A percentile compares a stretch with the other conserved stretches of the same genome.
Evolutionary conservation across 1,140 invertebrate genomes (phyloP).

Genomic region (Hycleus cichorii): DNA sequence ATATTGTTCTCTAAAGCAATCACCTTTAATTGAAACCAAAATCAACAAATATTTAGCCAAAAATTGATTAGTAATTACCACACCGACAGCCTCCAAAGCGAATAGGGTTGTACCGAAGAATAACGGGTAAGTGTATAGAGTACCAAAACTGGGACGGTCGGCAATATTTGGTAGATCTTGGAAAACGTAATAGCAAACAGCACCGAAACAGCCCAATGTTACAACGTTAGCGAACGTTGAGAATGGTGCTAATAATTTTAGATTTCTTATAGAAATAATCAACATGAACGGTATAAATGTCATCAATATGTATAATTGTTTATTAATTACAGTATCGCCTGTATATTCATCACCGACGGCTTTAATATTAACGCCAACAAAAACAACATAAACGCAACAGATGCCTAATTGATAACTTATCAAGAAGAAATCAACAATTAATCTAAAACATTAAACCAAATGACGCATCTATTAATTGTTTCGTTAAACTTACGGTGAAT

Average conservation of each 20-base stretch:
- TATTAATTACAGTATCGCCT: slow-evolving; percentile 27
- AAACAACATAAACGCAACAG: slow-evolving; percentile 83
- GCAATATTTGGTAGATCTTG: slow-evolving; percentile 52
- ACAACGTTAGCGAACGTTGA: slow-evolving; percentile 65
- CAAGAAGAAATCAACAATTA: slow-evolving; percentile 60
- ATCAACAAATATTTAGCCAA: not conserved
- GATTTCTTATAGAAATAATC: slow-evolving; percentile 61
- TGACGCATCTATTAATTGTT: not conserved
- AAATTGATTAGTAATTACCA: slow-evolving; percentile 50
- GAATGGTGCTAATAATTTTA: slow-evolving; percentile 67
- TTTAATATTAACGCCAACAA: slow-evolving; percentile 67
- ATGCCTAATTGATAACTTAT: slow-evolving; percentile 80
- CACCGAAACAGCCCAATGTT: slow-evolving; percentile 54
- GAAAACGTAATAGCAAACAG: slow-evolving; percentile 65
- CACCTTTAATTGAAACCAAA: slow-evolving; percentile 48
- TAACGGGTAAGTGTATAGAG: slow-evolving; percentile 52
- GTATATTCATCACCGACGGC: slow-evolving; percentile 48
- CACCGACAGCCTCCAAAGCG: slow-evolving; percentile 80
- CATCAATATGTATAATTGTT: slow-evolving; percentile 49
- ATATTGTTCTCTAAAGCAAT: slow-evolving; percentile 82
- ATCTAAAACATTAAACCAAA: slow-evolving; percentile 38
- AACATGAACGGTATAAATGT: slow-evolving; percentile 59
- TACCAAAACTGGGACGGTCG: slow-evolving; percentile 46
- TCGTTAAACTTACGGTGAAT: slow-evolving; percentile 43
- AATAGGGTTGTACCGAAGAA: slow-evolving; percentile 84